phyloP scores from a whole-genome alignment of 1,140 invertebrate genomes.

The Cotesia vestalis region DNA sequence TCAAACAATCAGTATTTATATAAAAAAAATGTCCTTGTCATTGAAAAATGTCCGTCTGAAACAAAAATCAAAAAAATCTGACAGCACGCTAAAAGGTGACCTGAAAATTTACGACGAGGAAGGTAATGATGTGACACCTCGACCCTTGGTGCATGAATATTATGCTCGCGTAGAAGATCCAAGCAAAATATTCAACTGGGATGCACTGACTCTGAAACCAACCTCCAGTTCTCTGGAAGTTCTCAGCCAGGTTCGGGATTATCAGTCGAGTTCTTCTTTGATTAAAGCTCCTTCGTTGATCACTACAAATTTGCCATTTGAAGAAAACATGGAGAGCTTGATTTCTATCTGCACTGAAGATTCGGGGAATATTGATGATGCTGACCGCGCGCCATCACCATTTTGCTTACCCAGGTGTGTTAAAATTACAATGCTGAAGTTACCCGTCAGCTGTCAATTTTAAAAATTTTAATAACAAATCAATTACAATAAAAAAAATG shows the following conservation, averaged over 20 bases:
- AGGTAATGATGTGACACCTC: slow-evolving; percentile 39
- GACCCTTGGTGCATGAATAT: slow-evolving; percentile 29
- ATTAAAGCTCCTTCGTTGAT: slow-evolving; percentile 35
- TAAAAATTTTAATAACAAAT: no score
- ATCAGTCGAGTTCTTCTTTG: slow-evolving; percentile 35
- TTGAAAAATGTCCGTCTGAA: no score
- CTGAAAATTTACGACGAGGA: slow-evolving; percentile 27
- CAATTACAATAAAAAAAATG: no score
- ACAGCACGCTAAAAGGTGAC: no score
- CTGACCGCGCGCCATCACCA: slow-evolving; percentile 62
- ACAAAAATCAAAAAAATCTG: no score
- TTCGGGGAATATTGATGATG: slow-evolving; percentile 60
- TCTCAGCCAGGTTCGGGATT: slow-evolving; percentile 23
- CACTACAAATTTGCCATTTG: slow-evolving; percentile 1
- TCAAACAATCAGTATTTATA: no score
- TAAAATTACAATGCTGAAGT: no score
- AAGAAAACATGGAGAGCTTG: slow-evolving; percentile 47
- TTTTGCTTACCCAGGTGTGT: slow-evolving; percentile 59
- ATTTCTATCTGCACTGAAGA: slow-evolving; percentile 73
- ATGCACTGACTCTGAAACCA: slow-evolving; percentile 24
- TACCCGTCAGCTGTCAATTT: no score
- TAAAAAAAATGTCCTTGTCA: no score
- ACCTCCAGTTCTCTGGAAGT: slow-evolving; percentile 34
- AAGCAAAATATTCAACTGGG: slow-evolving; percentile 26
- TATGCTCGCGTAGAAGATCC: slow-evolving; percentile 34